Evolutionary conservation across 2,113 vertebrate species (phyloP), one percentile per base, ranked within the genome.

Genomic region (Dendrocopos noguchii): DNA sequence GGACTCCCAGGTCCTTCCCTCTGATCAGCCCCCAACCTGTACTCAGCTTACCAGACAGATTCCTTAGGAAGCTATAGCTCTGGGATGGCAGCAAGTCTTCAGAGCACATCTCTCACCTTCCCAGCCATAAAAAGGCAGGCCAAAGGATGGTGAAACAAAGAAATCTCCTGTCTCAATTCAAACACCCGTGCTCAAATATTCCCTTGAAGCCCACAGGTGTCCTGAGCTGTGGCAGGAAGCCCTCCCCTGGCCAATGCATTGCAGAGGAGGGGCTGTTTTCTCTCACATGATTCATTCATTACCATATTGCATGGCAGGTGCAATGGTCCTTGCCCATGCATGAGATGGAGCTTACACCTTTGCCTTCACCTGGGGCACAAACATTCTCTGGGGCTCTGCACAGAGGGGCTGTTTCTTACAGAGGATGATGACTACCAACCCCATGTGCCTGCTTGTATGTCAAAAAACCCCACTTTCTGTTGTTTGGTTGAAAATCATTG

Each of bases 391-490:
- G 29, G 14, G 28, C 64, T 76, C 57, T 65, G 29, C 1, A 0
- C 1, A 52, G 0, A 16, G 7, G 6, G 29, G 24, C 14, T 73
- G 25, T 25, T 60, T 29, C 73, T 57, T 53, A 15, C 19, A 50
- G 18, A 60, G 15, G 9, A 15, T 10, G 20, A 1, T 12, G 52
- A 50, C 27, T 16, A 31, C 14, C 44, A 47, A 28, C 14, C 17
- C 17, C 42, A 47, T n/a, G 12, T 10, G 72, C 28, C 44, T 27
- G 10, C 25, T n/a, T 1, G 0, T 4, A 9, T 3, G 27, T 34
- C 36, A 16, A 60, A 87, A 60, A 15, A 9, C 39, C 39, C 39
- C 3, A 9, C 15, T 73, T 68, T 22, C 12, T 44, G 11, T 12
- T 71, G 11, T 39, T 67, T 75, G 78, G 44, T 31, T 78, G 5